phyloP scores from a whole-genome alignment of 1,140 invertebrate species.

The Planococcus citri region DNA sequence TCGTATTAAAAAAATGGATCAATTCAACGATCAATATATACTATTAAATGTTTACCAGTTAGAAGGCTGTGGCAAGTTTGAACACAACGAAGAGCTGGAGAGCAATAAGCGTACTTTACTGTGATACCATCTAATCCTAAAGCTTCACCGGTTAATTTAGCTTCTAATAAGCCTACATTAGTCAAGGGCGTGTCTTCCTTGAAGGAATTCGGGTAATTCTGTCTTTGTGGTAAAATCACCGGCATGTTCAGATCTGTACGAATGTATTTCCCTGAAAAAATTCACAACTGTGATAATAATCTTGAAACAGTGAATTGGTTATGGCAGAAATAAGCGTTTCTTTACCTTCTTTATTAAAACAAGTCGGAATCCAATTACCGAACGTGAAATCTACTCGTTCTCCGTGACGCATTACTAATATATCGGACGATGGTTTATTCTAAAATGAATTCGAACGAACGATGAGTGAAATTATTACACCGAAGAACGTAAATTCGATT shows the following conservation, averaged over 20 bases:
- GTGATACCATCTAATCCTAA: constrained; percentile 50
- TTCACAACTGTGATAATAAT: constrained; percentile 17
- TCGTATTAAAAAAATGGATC: background rate
- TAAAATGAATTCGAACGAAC: constrained; percentile 17
- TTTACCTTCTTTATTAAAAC: constrained; percentile 67
- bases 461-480: too few relatives aligned
- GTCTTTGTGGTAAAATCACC: constrained; percentile 47
- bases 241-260: constrained; percentile 85
- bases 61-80: constrained; percentile 68
- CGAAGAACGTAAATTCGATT: too few relatives aligned
- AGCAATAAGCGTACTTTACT: constrained; percentile 64
- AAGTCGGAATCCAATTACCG: constrained; percentile 72
- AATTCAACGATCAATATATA: background rate
- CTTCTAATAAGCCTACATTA: constrained; percentile 60
- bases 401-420: constrained; percentile 72
- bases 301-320: too few relatives aligned
- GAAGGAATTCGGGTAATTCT: constrained; percentile 49
- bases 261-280: constrained; percentile 45
- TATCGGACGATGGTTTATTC: constrained; percentile 29
- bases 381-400: constrained; percentile 87
- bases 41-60: constrained; percentile 35
- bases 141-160: constrained; percentile 60
- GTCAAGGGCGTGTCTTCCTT: constrained; percentile 76
- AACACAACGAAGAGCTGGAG: constrained; percentile 78
- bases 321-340: background rate